These are phyloP conservation scores for Lichenostomus cassidix DNA, from an alignment of 2,113 vertebrate species.

Conservation along the genomic window DNA sequence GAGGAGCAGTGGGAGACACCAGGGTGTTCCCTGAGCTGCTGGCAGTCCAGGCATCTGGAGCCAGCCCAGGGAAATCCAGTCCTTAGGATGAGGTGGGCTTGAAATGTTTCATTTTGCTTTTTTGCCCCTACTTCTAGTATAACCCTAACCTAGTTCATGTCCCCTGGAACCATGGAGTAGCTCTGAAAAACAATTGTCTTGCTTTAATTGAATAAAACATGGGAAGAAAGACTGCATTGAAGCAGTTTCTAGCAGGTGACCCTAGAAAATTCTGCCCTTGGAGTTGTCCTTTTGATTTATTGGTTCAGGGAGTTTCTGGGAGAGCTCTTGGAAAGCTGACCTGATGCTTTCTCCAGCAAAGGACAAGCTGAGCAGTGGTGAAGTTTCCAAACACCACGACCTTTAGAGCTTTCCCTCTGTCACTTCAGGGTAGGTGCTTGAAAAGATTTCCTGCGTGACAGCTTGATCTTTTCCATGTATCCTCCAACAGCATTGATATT, in stretches of 20 bases:
- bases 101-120: neutral
- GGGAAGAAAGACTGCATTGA: neutral
- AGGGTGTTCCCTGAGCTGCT: neutral
- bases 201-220: neutral
- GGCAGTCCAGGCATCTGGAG: neutral
- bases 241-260: neutral
- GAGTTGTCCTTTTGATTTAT: neutral
- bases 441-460: neutral
- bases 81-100: neutral
- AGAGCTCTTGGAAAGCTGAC: neutral
- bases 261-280: neutral
- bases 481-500: neutral
- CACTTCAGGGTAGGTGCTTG: neutral
- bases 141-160: neutral
- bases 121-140: neutral
- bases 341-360: neutral
- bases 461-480: neutral
- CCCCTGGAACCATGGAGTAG: neutral
- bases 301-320: neutral
- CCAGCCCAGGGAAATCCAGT: neutral
- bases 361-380: neutral
- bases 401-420: constrained; percentile 18
- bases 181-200: neutral
- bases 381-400: neutral
- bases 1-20: neutral